Base-by-base conservation (phyloP, 2,888 invertebrate genomes). In the Pseudanteris insignis region DNA sequence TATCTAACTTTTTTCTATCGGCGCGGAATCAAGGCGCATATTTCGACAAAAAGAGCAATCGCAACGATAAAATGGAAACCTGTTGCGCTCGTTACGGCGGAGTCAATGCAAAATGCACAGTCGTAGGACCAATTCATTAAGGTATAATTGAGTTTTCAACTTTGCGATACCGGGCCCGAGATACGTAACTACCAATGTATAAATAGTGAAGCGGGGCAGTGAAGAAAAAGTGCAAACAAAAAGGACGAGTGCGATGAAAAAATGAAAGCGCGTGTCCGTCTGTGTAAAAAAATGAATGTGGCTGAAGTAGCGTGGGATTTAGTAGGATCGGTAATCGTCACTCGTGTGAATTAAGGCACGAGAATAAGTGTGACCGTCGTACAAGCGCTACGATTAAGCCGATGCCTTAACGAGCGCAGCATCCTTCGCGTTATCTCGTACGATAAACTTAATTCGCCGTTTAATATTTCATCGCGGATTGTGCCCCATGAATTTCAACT, bases 121-220 rank as follows among this genome's bases (percentile, higher is more conserved):
- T 36, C 36, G 43, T 21, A 38, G 50, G 64, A 69, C 74, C 77
- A 78, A 79, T 79, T 79, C 78, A 79, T 79, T 79, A 79, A 75
- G 76, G 74, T 71, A 73, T 79, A 79, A 79, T 79, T 79, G 78
- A 78, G 78, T 79, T 79, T 79, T 78, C 78, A 78, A 74, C 76
- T 75, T 68, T 64, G 68, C 73, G 75, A 75, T 77, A 76, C 74
- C 69, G 66, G 61, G 65, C 55, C 67, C 68, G 65, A 74, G 74
- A 76, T 76, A 76, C 70, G 72, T 70, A 71, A 67, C 69, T 60
- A 63, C 57, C 53, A 47, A 37, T 64, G 53, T 61, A 51, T 63
- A 63, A 59, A 61, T 54, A 65, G 44, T 54, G 36, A 48, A 40
- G 9, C 12, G 40, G 59, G 36, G 33, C 47, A 36, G 50, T 47